Conservation (phyloP, 2,888 invertebrate species). For the Capitulum mitella region DNA sequence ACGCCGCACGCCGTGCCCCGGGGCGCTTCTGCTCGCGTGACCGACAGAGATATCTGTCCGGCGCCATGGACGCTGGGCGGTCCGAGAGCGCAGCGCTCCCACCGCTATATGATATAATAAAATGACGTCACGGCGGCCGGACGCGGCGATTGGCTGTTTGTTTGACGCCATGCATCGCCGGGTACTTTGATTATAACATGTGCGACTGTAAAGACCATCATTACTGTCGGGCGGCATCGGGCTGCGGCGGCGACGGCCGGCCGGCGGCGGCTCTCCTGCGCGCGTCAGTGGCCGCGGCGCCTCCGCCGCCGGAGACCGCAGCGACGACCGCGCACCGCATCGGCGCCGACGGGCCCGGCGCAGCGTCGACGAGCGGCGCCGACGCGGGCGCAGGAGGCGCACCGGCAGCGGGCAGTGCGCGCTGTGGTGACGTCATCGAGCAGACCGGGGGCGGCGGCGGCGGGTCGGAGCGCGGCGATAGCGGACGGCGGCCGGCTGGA, state of each 20-base stretch:
- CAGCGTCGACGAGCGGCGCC: not conserved
- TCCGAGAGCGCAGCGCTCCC: too few relatives aligned
- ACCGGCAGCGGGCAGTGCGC: not conserved
- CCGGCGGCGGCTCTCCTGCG: not conserved
- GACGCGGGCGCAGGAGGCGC: not conserved
- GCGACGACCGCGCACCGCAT: not conserved
- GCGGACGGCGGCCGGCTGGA: not conserved
- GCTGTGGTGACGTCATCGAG: not conserved
- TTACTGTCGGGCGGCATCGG: constrained; percentile 7
- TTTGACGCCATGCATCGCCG: constrained; percentile 19
- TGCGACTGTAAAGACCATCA: constrained; percentile 23
- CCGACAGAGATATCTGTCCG: not conserved
- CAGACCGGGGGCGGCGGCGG: not conserved
- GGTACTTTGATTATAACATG: constrained; percentile 17
- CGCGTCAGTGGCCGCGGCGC: not conserved
- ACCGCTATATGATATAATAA: constrained; percentile 11
- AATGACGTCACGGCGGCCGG: not conserved
- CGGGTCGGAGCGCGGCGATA: not conserved
- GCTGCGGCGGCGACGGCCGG: not conserved
- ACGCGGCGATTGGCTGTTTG: constrained; percentile 18
- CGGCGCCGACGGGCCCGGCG: not conserved
- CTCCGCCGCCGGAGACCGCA: not conserved
- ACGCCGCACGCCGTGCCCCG: too few relatives aligned
- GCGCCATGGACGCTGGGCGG: not conserved
- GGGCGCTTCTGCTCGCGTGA: not conserved